Evolutionary conservation across 2,888 invertebrate species (phyloP), one percentile per base, ranked within the genome.

Genomic region (Anaspis maculata): DNA sequence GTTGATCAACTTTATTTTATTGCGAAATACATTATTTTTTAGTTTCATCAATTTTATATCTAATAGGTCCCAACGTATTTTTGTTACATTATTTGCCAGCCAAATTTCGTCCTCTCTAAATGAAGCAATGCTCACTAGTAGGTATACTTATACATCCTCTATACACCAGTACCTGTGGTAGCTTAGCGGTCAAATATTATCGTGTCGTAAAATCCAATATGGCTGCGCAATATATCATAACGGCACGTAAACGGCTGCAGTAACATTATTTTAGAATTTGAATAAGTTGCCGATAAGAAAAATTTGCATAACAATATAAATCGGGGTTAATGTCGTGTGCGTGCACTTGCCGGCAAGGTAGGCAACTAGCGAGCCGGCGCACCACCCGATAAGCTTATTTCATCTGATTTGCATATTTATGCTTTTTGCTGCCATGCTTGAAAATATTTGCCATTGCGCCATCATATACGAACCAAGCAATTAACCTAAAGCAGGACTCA

Each of bases 291-390:
- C 49, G 62, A 62, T 62, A 62, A 62, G 62, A 37, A 15, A 34
- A 40, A 65, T 66, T 66, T 65, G 57, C 65, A 67, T 66, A 66
- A 65, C 63, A 65, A 62, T 64, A 64, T 65, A 65, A 66, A 66
- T 66, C 63, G 64, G 62, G 62, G 64, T 64, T 66, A 66, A 65
- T 65, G 62, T 61, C 59, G 59, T 59, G 62, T 64, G 66, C 65
- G 65, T 61, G 62, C 60, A 55, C 54, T 47, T 49, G 53, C 54
- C 56, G 54, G 51, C 51, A 54, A 57, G 55, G 57, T 54, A 61
- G 59, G 55, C 52, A 61, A 57, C 54, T 50, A 39, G 54, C 57
- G 53, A 54, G 51, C 55, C 51, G 47, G 52, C 45, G 54, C 56
- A 55, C 56, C 56, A 52, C 54, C 32, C 53, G 60, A 61, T 62